These are phyloP conservation scores for Drosophila sproati DNA, from an alignment of 1,140 invertebrate genomes.

Conservation along the genomic window DNA sequence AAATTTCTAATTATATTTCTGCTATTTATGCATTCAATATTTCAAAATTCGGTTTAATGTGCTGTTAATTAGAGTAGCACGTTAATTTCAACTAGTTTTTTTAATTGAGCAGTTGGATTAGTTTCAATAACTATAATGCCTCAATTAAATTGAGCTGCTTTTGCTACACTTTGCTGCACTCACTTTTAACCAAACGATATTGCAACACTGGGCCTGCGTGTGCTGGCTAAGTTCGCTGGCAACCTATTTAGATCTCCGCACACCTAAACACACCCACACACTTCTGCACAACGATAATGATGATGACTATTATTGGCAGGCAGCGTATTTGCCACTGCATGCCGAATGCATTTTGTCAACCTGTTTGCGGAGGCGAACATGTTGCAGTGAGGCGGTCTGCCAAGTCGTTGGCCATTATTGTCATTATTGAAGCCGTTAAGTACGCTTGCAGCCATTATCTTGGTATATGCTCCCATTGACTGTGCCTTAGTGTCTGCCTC, in stretches of 20 bases:
- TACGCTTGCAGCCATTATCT: conserved; percentile 68
- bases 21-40: background rate
- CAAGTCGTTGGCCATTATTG: conserved; percentile 71
- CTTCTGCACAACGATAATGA: conserved; percentile 40
- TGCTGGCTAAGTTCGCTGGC: conserved; percentile 4
- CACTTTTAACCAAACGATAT: conserved; percentile 9
- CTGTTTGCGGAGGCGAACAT: conserved; percentile 35
- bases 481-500: background rate
- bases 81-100: too few relatives aligned
- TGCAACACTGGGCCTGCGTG: background rate
- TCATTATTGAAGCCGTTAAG: conserved; percentile 82
- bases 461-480: conserved; percentile 4
- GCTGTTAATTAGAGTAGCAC: too few relatives aligned
- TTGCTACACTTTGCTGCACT: background rate
- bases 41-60: too few relatives aligned
- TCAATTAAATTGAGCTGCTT: too few relatives aligned
- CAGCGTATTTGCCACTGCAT: conserved; percentile 49
- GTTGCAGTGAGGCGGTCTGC: conserved; percentile 2
- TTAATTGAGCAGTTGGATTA: background rate
- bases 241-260: conserved; percentile 16
- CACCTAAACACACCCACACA: background rate
- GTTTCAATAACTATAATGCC: background rate
- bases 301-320: conserved; percentile 73
- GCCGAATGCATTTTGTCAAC: conserved; percentile 74
- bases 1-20: background rate